Conservation (phyloP, 2,113 vertebrate genomes). For the Sceloporus undulatus region DNA sequence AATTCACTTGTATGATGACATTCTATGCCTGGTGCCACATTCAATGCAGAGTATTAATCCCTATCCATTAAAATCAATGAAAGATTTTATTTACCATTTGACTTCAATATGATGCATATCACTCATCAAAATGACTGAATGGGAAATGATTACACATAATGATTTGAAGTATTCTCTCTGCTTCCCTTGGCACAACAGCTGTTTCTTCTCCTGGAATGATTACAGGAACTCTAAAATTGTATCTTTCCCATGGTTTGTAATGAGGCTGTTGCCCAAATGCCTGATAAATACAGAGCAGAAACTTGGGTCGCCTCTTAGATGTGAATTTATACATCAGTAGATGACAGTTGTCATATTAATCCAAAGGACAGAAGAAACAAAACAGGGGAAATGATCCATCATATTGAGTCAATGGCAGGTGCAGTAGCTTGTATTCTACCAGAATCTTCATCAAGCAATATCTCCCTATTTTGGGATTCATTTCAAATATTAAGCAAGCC, state of each 20-base stretch:
- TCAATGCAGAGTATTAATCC: neutral
- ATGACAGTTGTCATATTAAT: neutral
- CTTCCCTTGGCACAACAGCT: neutral
- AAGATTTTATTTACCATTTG: conserved; percentile 16
- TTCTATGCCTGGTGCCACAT: neutral
- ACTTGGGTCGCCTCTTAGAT: neutral
- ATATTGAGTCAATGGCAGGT: neutral
- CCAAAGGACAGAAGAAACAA: neutral
- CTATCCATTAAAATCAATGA: neutral
- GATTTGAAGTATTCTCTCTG: neutral
- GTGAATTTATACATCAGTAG: neutral
- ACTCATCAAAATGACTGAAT: conserved; percentile 3
- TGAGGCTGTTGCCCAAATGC: fast-evolving
- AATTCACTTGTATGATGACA: neutral
- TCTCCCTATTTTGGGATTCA: neutral
- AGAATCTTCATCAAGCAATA: neutral
- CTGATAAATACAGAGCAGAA: neutral
- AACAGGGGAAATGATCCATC: neutral
- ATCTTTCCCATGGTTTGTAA: neutral
- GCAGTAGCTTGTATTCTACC: neutral
- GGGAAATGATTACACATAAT: conserved; percentile 23
- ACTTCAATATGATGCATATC: neutral
- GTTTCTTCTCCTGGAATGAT: neutral
- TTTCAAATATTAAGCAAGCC: neutral
- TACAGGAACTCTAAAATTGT: neutral